Evolutionary conservation across 2,888 invertebrate genomes (phyloP).

Genomic region (Chymomyza amoena): DNA sequence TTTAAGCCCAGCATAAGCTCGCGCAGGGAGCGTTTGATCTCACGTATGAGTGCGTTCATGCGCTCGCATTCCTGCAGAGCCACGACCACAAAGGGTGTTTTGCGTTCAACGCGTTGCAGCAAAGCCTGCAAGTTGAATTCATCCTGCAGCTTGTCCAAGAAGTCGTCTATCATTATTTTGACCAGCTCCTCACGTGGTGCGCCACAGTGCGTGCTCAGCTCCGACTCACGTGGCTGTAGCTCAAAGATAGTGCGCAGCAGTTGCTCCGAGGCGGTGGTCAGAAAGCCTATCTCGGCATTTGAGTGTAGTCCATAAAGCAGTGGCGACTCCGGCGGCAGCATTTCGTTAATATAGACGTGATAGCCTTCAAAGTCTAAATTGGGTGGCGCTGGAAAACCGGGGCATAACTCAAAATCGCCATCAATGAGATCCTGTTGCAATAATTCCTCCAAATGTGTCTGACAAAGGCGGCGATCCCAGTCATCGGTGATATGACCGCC

Average conservation of each 20-base stretch:
- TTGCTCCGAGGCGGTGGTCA: constrained; percentile 91
- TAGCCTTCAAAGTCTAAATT: constrained; percentile 93
- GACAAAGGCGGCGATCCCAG: constrained; percentile 94
- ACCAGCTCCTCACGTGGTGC: constrained; percentile 89
- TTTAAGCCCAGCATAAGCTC: constrained; percentile 94
- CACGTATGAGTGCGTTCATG: constrained; percentile 92
- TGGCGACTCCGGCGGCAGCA: constrained; percentile 92
- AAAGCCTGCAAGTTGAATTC: constrained; percentile 92
- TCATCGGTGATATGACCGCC: constrained; percentile 98
- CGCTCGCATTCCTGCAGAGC: constrained; percentile 96
- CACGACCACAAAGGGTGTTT: constrained; percentile 95
- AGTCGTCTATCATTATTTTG: constrained; percentile 89
- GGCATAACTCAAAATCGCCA: constrained; percentile 90
- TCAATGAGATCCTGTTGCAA: constrained; percentile 93
- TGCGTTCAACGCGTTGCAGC: constrained; percentile 91
- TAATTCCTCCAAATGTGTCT: constrained; percentile 91
- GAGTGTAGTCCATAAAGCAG: constrained; percentile 95
- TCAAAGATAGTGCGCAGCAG: constrained; percentile 92
- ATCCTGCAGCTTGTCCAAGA: constrained; percentile 93
- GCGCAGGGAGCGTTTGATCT: constrained; percentile 89
- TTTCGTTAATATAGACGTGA: constrained; percentile 92
- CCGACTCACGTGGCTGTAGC: constrained; percentile 91
- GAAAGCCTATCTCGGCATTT: constrained; percentile 96
- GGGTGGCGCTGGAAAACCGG: constrained; percentile 91
- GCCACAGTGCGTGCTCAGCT: constrained; percentile 79